Base-by-base conservation (phyloP, 2,888 invertebrate genomes). In the Branchipolynoe longqiensis region DNA sequence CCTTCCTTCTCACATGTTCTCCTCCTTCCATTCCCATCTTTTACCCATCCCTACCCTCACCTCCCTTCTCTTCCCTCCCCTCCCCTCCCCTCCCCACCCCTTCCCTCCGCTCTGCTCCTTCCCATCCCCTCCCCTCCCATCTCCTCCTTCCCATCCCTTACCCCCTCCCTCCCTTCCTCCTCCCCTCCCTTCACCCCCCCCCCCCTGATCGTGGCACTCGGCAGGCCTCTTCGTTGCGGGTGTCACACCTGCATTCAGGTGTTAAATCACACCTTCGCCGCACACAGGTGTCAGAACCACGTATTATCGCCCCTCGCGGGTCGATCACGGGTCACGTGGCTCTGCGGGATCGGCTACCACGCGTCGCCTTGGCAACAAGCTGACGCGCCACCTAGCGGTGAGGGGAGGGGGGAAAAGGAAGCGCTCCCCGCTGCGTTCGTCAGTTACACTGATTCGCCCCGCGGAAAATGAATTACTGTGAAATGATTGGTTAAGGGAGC, bases 181-280 rank as follows among this genome's bases (percentile, higher is more conserved):
- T 8, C 56, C 56, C 22, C 25, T n/a, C 56, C 56, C 25, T 22
- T 56, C 22, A 56, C 56, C 18, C 22, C 25, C 56, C 25, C 56
- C 56, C n/a, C n/a, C n/a, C n/a, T n/a, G n/a, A 62, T 31, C 31
- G 31, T 3, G 28, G 28, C 25, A 22, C 56, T 25, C 56, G 25
- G 59, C 59, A 62, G 25, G 62, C 62, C 62, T 62, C 3, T 25
- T 31, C 28, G 62, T 62, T 14, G 31, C 14, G 31, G 38, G 69
- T 69, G 69, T 69, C 69, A 69, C 38, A 69, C 38, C 69, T 22
- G 36, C 69, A 38, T n/a, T 33, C 69, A 69, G 69, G 36, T 69
- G 38, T 69, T 33, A 69, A 69, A 69, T 69, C 69, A 69, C 69
- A 69, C 69, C 36, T n/a, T n/a, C n/a, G n/a, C n/a, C 69, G n/a